Evolutionary conservation across 2,888 invertebrate species (phyloP), one percentile per base, ranked within the genome.

Genomic region (Gymnosoma rotundatum): DNA sequence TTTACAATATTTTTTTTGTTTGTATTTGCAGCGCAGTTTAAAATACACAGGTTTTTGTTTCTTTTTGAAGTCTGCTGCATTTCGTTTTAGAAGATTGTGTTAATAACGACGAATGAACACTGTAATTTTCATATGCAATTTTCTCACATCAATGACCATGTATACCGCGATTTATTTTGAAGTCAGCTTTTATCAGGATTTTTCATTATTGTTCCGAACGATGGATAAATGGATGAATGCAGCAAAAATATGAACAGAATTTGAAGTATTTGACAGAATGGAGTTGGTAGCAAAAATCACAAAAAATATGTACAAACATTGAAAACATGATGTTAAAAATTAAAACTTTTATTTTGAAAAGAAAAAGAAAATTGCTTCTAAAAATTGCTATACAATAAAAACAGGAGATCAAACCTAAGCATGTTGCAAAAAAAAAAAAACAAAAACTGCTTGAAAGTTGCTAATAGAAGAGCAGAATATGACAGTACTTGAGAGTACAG

Each of bases 141-240:
- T 84, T 78, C 78, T 58, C 83, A 73, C 81, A 84, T 81, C 84
- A 84, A 81, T 84, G 73, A 63, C 80, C 84, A 73, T 79, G 83
- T 75, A 76, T 79, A 76, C 58, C 76, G 73, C 73, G 80, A 84
- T 81, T 78, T 81, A 80, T 78, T 81, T 78, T 69, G 66, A 78
- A 76, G 76, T 76, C 76, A 67, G 83, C 73, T 84, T 80, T 80
- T 70, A 78, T 69, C 78, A 78, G 84, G 69, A 81, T 80, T 66
- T 83, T 78, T 78, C 70, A 75, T 75, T 83, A 72, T 80, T 75
- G 66, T 54, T 54, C n/a, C 52, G 18, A 61, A 61, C 48, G 54
- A 70, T 54, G 36, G 69, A 58, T 56, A 25, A 54, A 61, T 67
- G 67, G 18, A 63, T 52, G 42, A 20, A 45, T 45, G 42, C 69